Base-by-base conservation (phyloP, 2,797 vertebrate species). In the Crenuchus spilurus region DNA sequence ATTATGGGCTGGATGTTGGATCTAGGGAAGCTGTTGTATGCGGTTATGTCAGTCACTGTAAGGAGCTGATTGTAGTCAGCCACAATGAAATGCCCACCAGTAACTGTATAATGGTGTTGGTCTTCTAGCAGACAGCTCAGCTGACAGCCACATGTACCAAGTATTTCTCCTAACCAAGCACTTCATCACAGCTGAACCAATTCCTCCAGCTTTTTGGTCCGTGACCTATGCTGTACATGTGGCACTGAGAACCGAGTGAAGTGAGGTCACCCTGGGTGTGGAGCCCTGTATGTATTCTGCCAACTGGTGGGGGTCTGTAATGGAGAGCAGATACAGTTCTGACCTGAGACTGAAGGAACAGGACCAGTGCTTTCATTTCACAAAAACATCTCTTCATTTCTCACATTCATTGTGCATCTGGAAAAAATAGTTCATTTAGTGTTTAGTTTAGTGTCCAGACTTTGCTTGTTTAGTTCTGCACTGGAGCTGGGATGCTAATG, bases 241-340 rank as follows among this genome's bases (percentile, higher is more conserved):
- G 44, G 58, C 14, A 16, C 7, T 16, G 77, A 78, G 31, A 73
- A 70, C 66, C 51, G 30, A 54, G 24, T 6, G 80, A 82, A 89
- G 88, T 68, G 88, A 88, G 66, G 72, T 82, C 68, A 78, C 55
- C 52, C 52, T 70, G 57, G 57, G 61, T 67, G 44, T 57, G 44
- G 30, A 39, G 41, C 33, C 33, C 30, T 6, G 44, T 16, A 10
- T 9, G 82, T 80, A 54, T 79, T 69, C 82, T 80, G 80, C 72
- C 85, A 87, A 85, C 86, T 84, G 87, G 78, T n/a, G 85, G 90
- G 87, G 87, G 86, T 84, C 70, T 66, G 67, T 92, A 90, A 91
- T 88, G 82, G 82, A 86, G 90, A 88, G 75, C 90, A 93, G 89
- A 87, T 83, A 83, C 72, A 66, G 83, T 77, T 88, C 72, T 87